Evolutionary conservation across 1,140 invertebrate genomes (phyloP).

Genomic region (Tetramorium simillimum): DNA sequence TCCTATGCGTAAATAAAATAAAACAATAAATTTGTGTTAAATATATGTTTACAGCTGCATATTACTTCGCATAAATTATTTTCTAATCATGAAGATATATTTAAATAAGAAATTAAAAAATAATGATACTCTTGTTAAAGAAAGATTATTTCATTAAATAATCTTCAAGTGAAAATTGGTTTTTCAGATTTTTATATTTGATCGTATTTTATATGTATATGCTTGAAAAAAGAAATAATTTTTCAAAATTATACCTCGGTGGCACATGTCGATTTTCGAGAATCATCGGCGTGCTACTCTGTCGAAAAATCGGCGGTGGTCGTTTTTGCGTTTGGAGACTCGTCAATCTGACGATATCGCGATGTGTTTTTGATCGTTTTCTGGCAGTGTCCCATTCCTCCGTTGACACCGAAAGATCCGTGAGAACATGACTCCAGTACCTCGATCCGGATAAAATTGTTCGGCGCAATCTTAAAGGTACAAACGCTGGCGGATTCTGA

Average conservation of each 20-base stretch:
- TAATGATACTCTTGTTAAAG: not conserved
- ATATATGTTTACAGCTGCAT: not conserved
- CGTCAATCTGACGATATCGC: constrained; percentile 80
- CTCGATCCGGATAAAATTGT: constrained; percentile 86
- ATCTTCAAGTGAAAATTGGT: not conserved
- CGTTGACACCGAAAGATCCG: constrained; percentile 87
- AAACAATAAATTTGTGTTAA: constrained; percentile 15
- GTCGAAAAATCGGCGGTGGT: constrained; percentile 75
- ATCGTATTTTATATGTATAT: not conserved
- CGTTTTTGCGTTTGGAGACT: constrained; percentile 76
- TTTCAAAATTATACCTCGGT: constrained; percentile 57
- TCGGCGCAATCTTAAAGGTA: constrained; percentile 80
- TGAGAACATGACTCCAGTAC: constrained; percentile 88
- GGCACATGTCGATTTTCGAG: constrained; percentile 66
- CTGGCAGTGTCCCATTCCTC: constrained; percentile 86
- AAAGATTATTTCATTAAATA: not conserved
- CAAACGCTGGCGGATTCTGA: constrained; percentile 78
- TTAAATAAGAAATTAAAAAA: not conserved
- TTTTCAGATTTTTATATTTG: not conserved
- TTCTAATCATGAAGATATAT: not conserved
- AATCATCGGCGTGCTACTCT: constrained; percentile 77
- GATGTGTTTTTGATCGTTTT: constrained; percentile 78
- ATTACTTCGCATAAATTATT: constrained; percentile 11
- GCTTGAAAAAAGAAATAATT: not conserved
- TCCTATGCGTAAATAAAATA: constrained; percentile 59